Evolutionary conservation across 2,113 vertebrate species (phyloP).

Genomic region (Psettodes erumei): DNA sequence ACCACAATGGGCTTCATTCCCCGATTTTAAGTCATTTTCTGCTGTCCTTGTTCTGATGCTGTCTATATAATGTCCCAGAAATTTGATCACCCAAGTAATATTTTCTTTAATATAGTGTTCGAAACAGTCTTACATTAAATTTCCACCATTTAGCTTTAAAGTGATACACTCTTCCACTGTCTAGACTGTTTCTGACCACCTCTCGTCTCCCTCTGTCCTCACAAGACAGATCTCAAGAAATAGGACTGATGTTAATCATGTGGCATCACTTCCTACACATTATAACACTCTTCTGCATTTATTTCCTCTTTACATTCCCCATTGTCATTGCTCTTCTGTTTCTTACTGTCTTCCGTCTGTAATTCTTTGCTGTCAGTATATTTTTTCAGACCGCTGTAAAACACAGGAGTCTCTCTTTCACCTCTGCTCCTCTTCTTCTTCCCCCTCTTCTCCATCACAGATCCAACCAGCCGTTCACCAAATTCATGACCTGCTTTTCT

Average conservation of each 20-base stretch:
- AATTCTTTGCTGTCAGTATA: slow-evolving; percentile 17
- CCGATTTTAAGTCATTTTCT: background rate
- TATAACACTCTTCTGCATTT: background rate
- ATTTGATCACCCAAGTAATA: background rate
- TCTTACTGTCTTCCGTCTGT: slow-evolving; percentile 60
- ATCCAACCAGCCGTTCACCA: slow-evolving; percentile 64
- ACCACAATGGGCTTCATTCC: background rate
- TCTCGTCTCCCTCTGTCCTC: background rate
- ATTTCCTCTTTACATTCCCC: background rate
- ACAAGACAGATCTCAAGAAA: slow-evolving; percentile 2
- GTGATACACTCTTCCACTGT: background rate
- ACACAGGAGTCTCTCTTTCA: slow-evolving; percentile 74
- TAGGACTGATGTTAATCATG: slow-evolving; percentile 29
- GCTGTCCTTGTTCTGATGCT: background rate
- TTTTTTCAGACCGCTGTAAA: slow-evolving; percentile 43
- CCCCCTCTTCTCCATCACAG: slow-evolving; percentile 76
- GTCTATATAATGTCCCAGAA: background rate
- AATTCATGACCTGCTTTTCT: slow-evolving; percentile 43
- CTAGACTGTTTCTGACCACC: background rate
- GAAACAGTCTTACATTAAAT: background rate
- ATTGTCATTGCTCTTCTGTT: background rate
- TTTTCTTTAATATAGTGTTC: background rate
- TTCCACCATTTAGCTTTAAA: background rate
- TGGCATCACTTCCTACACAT: background rate
- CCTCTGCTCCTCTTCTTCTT: slow-evolving; percentile 69